A percentile compares a stretch with the other conserved stretches of the same genome.
These are phyloP conservation scores for Agrotis puta DNA, from an alignment of 2,888 invertebrate genomes.

Conservation along the genomic window DNA sequence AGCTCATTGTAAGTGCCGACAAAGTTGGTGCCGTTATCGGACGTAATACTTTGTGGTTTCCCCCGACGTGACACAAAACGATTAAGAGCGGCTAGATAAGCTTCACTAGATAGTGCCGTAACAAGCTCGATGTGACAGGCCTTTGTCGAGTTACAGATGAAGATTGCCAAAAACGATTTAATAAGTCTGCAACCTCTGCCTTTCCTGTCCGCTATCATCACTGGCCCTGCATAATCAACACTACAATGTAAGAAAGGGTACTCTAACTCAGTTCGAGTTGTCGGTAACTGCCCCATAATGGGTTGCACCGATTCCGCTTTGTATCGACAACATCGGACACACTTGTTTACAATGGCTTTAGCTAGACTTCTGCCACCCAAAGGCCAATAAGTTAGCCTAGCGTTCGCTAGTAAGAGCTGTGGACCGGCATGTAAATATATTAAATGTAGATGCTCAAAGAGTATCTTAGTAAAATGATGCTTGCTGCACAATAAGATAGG, in stretches of 20 bases:
- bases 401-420: not conserved
- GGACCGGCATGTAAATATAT: not conserved
- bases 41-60: no score
- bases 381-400: slow-evolving; percentile 8
- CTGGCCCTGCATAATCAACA: not conserved
- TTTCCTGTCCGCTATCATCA: not conserved
- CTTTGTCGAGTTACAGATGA: no score
- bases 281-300: not conserved
- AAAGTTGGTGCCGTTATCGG: no score
- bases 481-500: not conserved
- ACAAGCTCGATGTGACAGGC: no score
- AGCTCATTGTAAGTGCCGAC: no score
- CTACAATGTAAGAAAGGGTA: not conserved
- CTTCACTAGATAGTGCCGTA: no score
- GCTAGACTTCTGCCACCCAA: not conserved
- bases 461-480: not conserved
- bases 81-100: no score
- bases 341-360: not conserved
- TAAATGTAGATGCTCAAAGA: not conserved
- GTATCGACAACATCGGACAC: slow-evolving; percentile 1
- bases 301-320: not conserved
- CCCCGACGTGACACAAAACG: no score
- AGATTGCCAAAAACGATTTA: no score
- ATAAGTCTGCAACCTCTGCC: no score
- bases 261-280: not conserved